Base-by-base conservation (phyloP, 2,113 vertebrate species). In the Cochlearius cochlearius region DNA sequence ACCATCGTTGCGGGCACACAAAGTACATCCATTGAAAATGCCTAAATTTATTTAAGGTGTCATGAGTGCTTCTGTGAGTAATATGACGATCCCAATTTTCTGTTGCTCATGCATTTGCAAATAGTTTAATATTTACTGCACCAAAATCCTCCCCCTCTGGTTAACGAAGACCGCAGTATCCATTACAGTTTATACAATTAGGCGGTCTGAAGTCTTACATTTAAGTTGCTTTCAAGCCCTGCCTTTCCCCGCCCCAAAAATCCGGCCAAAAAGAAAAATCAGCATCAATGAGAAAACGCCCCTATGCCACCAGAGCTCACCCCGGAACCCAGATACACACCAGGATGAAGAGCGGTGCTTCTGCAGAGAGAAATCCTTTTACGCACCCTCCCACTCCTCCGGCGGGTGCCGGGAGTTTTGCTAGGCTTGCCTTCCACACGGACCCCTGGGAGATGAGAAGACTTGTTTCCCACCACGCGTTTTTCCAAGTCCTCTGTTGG, bases 1-100 rank as follows among this genome's bases (percentile, higher is more conserved):
- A 45, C 39, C 18, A 26, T 41, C 45, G 19, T 59, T 2, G 0
- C 0, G 1, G 50, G 55, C 39, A 38, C 0, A 1, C 32, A 68
- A 60, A 68, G 23, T 38, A 47, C 34, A 52, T 45, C 30, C 19
- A 34, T 77, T 86, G 56, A n/a, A 72, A 77, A 76, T 30, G 38
- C 29, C n/a, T 45, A 56, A 2, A 47, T 56, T 18, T 73, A 23
- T 83, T 81, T 68, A 27, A 77, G 32, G 50, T 25, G 36, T 36
- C 29, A 27, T 4, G 15, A 41, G 36, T 19, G 38, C 15, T 66
- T 56, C 9, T 59, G 26, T 30, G 62, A 59, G 58, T 38, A 76
- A 49, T 32, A 43, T 5, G 32, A 53, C 60, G 45, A 62, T 52
- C 11, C 11, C 34, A 50, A 5, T 68, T 83, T 73, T 63, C 43